Conservation (phyloP, 2,113 vertebrate species). For the Etia nguti region DNA sequence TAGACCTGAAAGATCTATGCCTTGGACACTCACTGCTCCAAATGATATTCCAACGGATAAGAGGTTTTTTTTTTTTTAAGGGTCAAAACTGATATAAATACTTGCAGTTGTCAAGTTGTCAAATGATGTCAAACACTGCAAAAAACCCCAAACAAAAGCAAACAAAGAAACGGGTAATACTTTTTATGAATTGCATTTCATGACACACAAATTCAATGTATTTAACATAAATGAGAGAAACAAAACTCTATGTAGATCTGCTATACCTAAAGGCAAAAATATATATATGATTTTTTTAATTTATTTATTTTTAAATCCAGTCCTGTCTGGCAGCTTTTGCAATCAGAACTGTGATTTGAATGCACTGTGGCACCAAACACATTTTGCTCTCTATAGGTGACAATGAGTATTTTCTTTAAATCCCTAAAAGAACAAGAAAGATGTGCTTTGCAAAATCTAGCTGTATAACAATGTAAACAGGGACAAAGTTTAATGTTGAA, state of each 20-base stretch:
- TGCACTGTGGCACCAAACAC: not conserved
- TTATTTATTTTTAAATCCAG: not conserved
- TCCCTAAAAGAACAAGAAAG: not conserved
- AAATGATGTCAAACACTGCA: not conserved
- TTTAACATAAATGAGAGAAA: not conserved
- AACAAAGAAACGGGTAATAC: not conserved
- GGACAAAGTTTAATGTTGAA: not conserved
- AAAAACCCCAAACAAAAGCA: no score
- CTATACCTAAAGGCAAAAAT: not conserved
- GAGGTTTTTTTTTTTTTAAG: rapidly evolving
- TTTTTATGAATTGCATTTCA: not conserved
- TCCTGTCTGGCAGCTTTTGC: not conserved
- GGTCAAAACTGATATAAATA: not conserved
- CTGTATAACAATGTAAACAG: not conserved
- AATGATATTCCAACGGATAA: not conserved
- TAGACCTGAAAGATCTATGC: not conserved
- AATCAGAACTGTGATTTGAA: not conserved
- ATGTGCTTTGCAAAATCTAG: not conserved
- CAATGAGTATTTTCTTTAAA: not conserved
- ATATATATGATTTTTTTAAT: no score
- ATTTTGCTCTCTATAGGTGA: not conserved
- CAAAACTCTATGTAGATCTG: not conserved
- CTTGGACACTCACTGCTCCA: not conserved
- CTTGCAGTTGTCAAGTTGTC: not conserved
- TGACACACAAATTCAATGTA: not conserved